These are phyloP conservation scores for Stigmatopora argus DNA, from an alignment of 2,113 vertebrate species.

Conservation along the genomic window DNA sequence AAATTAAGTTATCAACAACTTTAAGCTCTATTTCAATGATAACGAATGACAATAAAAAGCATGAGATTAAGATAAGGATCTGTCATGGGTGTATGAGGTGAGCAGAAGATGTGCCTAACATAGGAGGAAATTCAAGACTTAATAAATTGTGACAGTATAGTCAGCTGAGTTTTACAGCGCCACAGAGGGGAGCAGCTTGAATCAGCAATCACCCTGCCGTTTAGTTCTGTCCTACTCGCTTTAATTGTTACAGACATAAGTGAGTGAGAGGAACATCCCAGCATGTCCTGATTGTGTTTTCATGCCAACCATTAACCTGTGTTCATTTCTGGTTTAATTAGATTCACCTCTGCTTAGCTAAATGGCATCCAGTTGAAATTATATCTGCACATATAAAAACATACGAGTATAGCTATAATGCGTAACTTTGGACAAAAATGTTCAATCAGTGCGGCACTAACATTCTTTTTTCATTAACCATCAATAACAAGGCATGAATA, in stretches of 20 bases:
- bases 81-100: conserved; percentile 5
- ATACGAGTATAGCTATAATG: background rate
- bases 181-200: conserved; percentile 22
- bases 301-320: conserved; percentile 15
- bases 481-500: background rate
- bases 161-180: conserved; percentile 25
- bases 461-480: no score
- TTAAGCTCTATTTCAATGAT: background rate
- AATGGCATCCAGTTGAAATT: background rate
- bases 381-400: background rate
- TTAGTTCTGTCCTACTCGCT: conserved; percentile 20
- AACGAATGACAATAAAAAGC: conserved; percentile 8
- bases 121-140: conserved; percentile 37
- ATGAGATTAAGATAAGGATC: conserved; percentile 6
- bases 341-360: background rate
- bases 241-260: conserved; percentile 27
- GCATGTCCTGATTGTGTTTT: background rate
- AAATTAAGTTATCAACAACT: no score
- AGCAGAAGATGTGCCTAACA: conserved; percentile 48
- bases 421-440: background rate
- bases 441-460: no score
- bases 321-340: background rate
- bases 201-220: conserved; percentile 14
- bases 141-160: conserved; percentile 50
- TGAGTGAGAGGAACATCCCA: conserved; percentile 6